Base-by-base conservation (phyloP, 2,888 invertebrate species). In the Cetonia aurata region DNA sequence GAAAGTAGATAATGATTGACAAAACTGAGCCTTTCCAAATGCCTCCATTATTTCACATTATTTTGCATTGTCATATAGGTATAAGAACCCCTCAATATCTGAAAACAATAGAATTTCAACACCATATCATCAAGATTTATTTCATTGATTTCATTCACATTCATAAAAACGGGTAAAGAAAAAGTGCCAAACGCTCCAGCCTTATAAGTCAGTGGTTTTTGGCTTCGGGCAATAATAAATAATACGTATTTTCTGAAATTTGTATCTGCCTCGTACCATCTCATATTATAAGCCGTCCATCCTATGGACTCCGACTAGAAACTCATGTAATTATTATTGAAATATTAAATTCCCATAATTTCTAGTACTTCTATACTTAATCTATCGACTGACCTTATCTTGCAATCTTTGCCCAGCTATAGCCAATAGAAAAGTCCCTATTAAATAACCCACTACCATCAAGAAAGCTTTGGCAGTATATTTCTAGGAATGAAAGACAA, bases 141-240 rank as follows among this genome's bases (percentile, higher is more conserved):
- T n/a, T 44, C 1, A 17, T 15, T 8, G n/a, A n/a, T n/a, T 9
- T n/a, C 1, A 31, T 6, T 62, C 33, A 62, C 62, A 8, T 31
- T 25, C 13, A 13, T 15, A 10, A 62, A 50, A 15, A 62, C 3
- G 2, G 33, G 33, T 3, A 62, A 13, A 10, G 46, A 48, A n/a
- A 62, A 48, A 15, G 48, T 13, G 9, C 62, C 62, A 15, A 62
- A 62, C 1, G 56, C 15, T 3, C 62, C 62, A 31, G 33, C 31
- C 31, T 48, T 13, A 9, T 48, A 62, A 9, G 8, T 50, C 13
- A 62, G 37, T 13, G 62, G 48, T 48, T 33, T 1, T 15, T 50
- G 62, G 9, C n/a, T 9, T 33, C 62, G 25, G 1, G 10, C 10
- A 1, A 62, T 62, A 6, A 48, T 46, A 15, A 62, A 13, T 3